Percentiles rank a stretch among this genome's conserved stretches.
Conservation (phyloP, 2,797 vertebrate species). For the Chloroceryle amazona region DNA sequence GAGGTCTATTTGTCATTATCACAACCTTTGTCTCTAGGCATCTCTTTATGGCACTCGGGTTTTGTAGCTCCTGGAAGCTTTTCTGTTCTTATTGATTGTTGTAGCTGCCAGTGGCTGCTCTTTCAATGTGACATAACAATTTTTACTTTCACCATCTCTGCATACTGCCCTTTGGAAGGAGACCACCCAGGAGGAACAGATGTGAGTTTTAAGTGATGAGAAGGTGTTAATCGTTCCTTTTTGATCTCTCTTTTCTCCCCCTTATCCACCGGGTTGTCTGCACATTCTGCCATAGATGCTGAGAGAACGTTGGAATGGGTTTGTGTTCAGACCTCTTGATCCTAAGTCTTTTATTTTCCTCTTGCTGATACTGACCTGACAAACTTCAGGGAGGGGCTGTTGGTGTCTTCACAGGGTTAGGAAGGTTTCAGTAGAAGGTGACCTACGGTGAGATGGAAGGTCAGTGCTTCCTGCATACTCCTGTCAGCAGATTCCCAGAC, state of each 20-base stretch:
- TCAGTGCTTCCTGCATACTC: background rate
- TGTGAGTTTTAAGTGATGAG: background rate
- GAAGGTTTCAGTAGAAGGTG: background rate
- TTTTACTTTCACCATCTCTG: background rate
- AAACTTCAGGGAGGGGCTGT: background rate
- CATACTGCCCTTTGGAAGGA: background rate
- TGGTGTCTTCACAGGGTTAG: background rate
- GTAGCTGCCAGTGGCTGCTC: fast-evolving
- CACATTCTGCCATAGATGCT: background rate
- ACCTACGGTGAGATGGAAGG: background rate
- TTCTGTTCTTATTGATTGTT: background rate
- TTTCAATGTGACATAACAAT: background rate
- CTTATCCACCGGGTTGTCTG: background rate
- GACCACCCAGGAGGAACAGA: background rate
- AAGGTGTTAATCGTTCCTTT: background rate
- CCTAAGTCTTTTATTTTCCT: background rate
- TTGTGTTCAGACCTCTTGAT: background rate
- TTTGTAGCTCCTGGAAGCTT: background rate
- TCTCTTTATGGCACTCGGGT: background rate
- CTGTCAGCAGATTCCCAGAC: background rate
- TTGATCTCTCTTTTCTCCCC: background rate
- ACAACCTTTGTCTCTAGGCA: background rate
- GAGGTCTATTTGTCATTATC: background rate
- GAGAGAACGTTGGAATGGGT: background rate
- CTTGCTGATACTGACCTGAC: background rate